Evolutionary conservation across 2,797 vertebrate genomes (phyloP), one percentile per base, ranked within the genome.

Genomic region (Cuculus canorus): DNA sequence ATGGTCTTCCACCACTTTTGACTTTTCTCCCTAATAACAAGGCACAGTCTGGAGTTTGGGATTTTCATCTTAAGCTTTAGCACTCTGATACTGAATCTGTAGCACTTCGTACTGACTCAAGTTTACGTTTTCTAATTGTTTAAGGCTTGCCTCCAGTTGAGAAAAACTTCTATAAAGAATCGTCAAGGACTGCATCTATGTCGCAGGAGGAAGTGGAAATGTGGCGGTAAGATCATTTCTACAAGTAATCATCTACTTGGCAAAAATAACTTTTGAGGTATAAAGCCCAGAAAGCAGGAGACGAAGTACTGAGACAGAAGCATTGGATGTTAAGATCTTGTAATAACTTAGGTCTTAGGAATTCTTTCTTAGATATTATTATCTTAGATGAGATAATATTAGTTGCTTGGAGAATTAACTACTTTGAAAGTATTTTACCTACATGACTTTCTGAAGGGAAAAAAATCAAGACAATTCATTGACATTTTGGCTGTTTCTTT

Each of bases 121-220:
- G 14, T 41, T 59, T 17, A 48, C 53, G 88, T 94, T 86, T 81
- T 35, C 63, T 92, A 33, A n/a, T 88, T 94, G 69, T 82, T 77
- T 41, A 95, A 99, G 99, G 97, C 90, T 97, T 99, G 56, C 98
- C 99, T 81, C 98, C 98, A 59, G 86, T 99, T 88, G 98, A 98
- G 97, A 99, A 99, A 97, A 97, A 98, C 28, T 99, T 99, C 96
- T 99, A 99, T 94, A 96, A 86, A 27, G 99, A 99, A 93, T 98
- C 98, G 2, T 47, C 97, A 82, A 96, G 96, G 43, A 98, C 99
- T 64, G 97, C 98, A 24, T 94, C 91, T 35, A 98, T 99, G 97
- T 98, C 98, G 91, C 91, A 93, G 83, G 98, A 98, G 63, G 98
- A 99, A 93, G 98, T 98, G 72, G 60, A 91, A 54, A 82, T 94